Base-by-base conservation (phyloP, 2,888 invertebrate species). In the Tachystola acroxantha region DNA sequence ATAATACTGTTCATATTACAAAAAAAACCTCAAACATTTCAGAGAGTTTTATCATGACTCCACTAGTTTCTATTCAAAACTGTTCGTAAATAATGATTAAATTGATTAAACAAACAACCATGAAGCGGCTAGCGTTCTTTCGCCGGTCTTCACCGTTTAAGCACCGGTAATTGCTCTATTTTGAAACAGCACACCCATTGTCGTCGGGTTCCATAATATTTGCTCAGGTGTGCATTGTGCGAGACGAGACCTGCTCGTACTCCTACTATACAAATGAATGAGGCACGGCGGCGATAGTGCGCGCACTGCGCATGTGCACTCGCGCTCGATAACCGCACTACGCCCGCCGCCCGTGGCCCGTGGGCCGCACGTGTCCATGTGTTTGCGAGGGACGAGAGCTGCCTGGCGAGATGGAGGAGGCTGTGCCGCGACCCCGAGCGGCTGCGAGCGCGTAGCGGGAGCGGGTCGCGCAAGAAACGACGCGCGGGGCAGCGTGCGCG, bases 301-400 rank as follows among this genome's bases (percentile, higher is more conserved):
- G 43, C 57, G 37, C 49, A 61, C 46, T 79, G 84, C 85, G 85
- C 84, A 84, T 80, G 84, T 79, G 74, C 73, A 78, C 70, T 53
- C 71, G 69, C 75, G 81, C 64, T 84, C 84, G 78, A 84, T 84
- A 82, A 64, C 68, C 72, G 76, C 78, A 76, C 76, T 76, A 78
- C 73, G 72, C 63, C 70, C 70, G 69, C 58, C 62, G 61, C 49
- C n/a, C n/a, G n/a, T n/a, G n/a, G n/a, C n/a, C n/a, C n/a, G n/a
- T n/a, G n/a, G 58, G 55, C 54, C 64, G 71, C 77, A 78, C 78
- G 81, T 80, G 80, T 66, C 61, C 60, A 56, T 59, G 62, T 60
- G 57, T 58, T 56, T 47, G 50, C 37, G 49, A 46, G 46, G 33
- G 39, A n/a, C n/a, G n/a, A n/a, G n/a, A n/a, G n/a, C n/a, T n/a